Conservation (phyloP, 37 sponge, comb jelly and placozoan genomes). For the Theonella swinhoei region DNA sequence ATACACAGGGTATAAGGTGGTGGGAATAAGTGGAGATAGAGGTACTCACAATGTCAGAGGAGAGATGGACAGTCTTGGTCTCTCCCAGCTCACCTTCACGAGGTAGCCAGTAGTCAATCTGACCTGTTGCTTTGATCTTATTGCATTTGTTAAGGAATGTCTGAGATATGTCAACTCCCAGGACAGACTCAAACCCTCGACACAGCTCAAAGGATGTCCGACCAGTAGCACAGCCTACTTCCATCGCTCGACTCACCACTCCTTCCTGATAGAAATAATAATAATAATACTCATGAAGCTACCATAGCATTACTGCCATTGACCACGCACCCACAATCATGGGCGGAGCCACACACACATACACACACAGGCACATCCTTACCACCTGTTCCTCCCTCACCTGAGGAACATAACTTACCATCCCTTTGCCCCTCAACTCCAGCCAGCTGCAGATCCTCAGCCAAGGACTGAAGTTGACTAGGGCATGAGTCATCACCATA, state of each 20-base stretch:
- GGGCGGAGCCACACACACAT: too few species aligned
- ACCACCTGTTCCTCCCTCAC: too few species aligned
- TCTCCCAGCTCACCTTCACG: conserved; percentile 66
- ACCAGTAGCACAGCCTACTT: conserved; percentile 85
- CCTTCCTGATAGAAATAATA: conserved; percentile 25
- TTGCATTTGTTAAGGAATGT: conserved; percentile 58
- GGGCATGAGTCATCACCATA: too few species aligned
- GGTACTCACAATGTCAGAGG: conserved; percentile 51
- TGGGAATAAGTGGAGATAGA: too few species aligned
- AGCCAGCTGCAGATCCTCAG: too few species aligned
- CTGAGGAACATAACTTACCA: too few species aligned
- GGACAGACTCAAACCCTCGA: conserved; percentile 53
- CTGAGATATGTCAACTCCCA: conserved; percentile 69
- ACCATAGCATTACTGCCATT: not conserved
- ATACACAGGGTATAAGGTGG: not conserved
- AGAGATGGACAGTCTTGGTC: conserved; percentile 34
- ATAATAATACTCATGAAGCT: not conserved
- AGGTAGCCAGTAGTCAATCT: conserved; percentile 22
- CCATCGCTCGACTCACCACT: conserved; percentile 64
- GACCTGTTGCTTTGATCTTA: conserved; percentile 45
- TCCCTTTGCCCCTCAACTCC: too few species aligned
- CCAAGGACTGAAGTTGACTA: too few species aligned
- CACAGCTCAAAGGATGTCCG: conserved; percentile 74
- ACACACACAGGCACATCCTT: too few species aligned
- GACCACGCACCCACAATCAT: too few species aligned